Conservation (phyloP, 2,888 invertebrate species). For the Eledone cirrhosa region DNA sequence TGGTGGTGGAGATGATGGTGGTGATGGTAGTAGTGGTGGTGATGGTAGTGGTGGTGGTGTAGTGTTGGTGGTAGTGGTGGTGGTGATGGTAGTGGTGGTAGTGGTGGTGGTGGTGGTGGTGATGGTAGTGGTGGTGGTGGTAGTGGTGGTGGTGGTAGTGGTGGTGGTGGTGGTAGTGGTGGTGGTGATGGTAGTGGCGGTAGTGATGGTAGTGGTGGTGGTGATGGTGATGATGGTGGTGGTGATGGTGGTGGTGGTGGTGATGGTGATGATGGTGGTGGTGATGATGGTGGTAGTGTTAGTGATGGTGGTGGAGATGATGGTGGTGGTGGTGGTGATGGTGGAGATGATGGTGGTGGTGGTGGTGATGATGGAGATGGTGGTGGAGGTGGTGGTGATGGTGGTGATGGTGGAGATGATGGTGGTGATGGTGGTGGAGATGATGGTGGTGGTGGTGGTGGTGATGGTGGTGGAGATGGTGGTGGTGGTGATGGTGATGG, state of each 20-base stretch:
- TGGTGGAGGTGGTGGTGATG: background rate
- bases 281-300: too few species aligned
- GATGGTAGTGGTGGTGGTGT: too few species aligned
- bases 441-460: constrained; percentile 6
- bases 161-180: constrained; percentile 4
- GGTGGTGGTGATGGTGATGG: too few species aligned
- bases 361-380: too few species aligned
- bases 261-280: background rate
- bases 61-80: too few species aligned
- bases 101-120: background rate
- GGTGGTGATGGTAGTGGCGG: background rate
- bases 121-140: background rate
- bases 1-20: background rate
- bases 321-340: too few species aligned
- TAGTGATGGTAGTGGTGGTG: background rate
- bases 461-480: too few species aligned
- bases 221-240: background rate
- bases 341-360: background rate
- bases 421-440: background rate
- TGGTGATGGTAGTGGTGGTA: background rate
- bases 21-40: background rate
- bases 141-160: background rate
- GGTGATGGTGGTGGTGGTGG: background rate
- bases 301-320: too few species aligned
- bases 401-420: background rate